Base-by-base conservation (phyloP, 2,888 invertebrate genomes). In the Drosophila basisetae region DNA sequence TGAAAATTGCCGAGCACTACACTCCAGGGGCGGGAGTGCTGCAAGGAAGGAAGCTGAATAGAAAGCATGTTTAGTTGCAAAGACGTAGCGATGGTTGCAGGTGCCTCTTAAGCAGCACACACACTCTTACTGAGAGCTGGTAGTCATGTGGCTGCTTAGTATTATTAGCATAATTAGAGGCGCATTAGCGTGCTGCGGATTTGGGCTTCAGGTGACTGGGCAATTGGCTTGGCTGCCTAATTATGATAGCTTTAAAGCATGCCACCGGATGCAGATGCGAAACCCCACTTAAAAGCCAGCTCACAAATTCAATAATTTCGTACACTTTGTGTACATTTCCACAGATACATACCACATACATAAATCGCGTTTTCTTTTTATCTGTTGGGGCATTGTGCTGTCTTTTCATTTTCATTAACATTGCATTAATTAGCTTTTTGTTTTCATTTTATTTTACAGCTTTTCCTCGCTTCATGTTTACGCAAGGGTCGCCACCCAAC, bases 141-240 rank as follows among this genome's bases (percentile, higher is more conserved):
- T 56, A 66, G 73, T 75, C 68, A 76, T 80, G 74, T 76, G 83
- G 73, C 78, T 56, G 78, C 82, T 70, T 76, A 73, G 83, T 83
- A 87, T 89, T 88, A 88, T 89, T 88, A 88, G 87, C 88, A 89
- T 88, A 89, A 88, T 88, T 88, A 89, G 85, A 87, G 83, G 85
- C 79, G 85, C 85, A 89, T 89, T 89, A 89, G 80, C 80, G 87
- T 63, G 59, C 67, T 73, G 78, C 67, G 72, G 73, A 70, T 66
- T 54, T 59, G 64, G 75, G 82, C 70, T 71, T 82, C 70, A 82
- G 84, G 74, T 73, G 73, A 55, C 73, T 73, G 55, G 78, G 73
- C 72, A 82, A 84, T 76, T 82, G 84, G 78, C 77, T 73, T 67
- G 75, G 69, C 58, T 67, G 74, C 73, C 80, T 76, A 75, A 78